Percentiles rank a stretch among this genome's conserved stretches.
Conservation (phyloP, 2,113 vertebrate species). For the Turdus rufiventris region DNA sequence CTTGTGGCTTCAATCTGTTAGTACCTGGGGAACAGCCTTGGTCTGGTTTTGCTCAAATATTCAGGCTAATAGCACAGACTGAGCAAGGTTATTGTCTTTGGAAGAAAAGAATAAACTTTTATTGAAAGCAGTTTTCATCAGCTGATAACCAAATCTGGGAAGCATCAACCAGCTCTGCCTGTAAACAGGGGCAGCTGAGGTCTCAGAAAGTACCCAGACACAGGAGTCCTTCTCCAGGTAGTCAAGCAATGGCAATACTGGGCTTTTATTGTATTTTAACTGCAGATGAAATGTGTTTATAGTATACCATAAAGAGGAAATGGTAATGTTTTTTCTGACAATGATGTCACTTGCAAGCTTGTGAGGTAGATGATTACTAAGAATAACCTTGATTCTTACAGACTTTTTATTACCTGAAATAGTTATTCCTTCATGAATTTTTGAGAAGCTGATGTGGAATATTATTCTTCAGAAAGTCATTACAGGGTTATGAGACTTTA, state of each 20-base stretch:
- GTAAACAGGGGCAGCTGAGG: background rate
- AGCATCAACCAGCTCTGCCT: background rate
- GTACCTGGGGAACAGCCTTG: background rate
- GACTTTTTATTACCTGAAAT: background rate
- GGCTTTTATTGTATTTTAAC: background rate
- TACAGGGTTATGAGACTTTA: slow-evolving; percentile 54
- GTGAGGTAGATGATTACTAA: background rate
- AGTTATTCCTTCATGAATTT: slow-evolving; percentile 13
- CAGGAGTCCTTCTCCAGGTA: background rate
- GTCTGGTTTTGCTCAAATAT: background rate
- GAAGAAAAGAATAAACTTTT: background rate
- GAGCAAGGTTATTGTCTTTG: background rate
- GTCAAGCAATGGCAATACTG: background rate
- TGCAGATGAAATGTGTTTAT: background rate
- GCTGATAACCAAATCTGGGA: background rate
- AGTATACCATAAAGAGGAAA: background rate
- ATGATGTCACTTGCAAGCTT: background rate
- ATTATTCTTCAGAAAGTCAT: slow-evolving; percentile 17
- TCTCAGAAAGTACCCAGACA: background rate
- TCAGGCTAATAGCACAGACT: background rate
- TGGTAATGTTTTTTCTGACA: background rate
- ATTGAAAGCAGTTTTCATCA: background rate
- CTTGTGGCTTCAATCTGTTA: background rate
- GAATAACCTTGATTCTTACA: background rate
- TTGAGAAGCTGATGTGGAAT: slow-evolving; percentile 9